Conservation (phyloP, 2,888 invertebrate genomes). For the Cantharis rustica region DNA sequence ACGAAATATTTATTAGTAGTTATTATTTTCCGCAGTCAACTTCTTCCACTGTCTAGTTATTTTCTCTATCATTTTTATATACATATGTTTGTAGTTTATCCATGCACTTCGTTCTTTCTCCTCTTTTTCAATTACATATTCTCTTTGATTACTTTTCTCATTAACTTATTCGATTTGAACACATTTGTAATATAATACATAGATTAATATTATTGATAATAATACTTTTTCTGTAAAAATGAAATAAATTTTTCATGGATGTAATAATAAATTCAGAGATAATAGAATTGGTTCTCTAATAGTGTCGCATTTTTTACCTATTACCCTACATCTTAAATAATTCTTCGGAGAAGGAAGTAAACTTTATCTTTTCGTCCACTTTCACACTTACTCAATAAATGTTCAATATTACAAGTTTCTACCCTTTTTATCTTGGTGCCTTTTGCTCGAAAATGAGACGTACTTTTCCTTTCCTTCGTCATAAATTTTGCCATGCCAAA, state of each 20-base stretch:
- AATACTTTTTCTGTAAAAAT: background rate
- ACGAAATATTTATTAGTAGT: background rate
- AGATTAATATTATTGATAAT: background rate
- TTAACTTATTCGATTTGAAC: background rate
- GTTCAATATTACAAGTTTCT: background rate
- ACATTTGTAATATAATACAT: too few relatives aligned
- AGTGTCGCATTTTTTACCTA: background rate
- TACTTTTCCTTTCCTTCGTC: background rate
- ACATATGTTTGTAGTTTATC: background rate
- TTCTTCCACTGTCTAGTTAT: background rate
- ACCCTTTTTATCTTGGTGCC: background rate
- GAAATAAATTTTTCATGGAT: background rate
- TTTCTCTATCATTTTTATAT: background rate
- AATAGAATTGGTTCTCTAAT: background rate
- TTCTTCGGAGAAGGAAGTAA: background rate
- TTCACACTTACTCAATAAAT: background rate
- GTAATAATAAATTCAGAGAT: background rate
- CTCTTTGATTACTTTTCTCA: background rate
- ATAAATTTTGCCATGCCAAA: background rate
- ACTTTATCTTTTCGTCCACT: background rate
- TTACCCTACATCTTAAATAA: background rate
- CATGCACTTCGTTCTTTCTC: background rate
- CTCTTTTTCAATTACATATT: background rate
- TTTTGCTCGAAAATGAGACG: background rate
- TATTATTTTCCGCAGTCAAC: background rate